A percentile compares a stretch with the other conserved stretches of the same genome.
Evolutionary conservation across 2,113 vertebrate species (phyloP).

Genomic region (Lycaon pictus): DNA sequence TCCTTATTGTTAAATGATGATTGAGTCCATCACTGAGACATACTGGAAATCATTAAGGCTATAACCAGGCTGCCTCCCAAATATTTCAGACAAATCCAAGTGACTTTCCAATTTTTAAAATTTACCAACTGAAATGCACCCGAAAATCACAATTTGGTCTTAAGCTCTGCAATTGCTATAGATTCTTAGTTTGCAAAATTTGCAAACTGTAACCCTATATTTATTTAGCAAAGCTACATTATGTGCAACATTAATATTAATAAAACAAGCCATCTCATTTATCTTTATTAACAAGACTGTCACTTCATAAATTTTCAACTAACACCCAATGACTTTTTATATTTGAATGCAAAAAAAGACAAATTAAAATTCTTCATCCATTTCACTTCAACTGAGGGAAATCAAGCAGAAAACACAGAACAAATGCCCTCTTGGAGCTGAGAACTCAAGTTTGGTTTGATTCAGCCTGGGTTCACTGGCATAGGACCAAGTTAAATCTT

Average conservation of each 20-base stretch:
- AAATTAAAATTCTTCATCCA: slow-evolving; percentile 79
- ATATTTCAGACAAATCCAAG: slow-evolving; percentile 54
- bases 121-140: slow-evolving; percentile 57
- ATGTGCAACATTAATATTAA: slow-evolving; percentile 82
- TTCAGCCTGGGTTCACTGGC: slow-evolving; percentile 13
- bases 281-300: slow-evolving; percentile 81
- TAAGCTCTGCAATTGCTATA: slow-evolving; percentile 23
- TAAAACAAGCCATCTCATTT: slow-evolving; percentile 80
- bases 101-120: slow-evolving; percentile 19
- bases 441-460: slow-evolving; percentile 56
- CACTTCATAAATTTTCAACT: slow-evolving; percentile 83
- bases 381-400: slow-evolving; percentile 70
- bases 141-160: slow-evolving; percentile 48
- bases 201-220: slow-evolving; percentile 68
- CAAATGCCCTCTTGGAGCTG: slow-evolving; percentile 35
- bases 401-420: slow-evolving; percentile 73
- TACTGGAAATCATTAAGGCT: slow-evolving; percentile 32
- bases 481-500: slow-evolving; percentile 67
- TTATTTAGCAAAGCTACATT: slow-evolving; percentile 76
- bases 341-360: slow-evolving; percentile 78
- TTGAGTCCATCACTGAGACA: slow-evolving; percentile 14
- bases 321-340: slow-evolving; percentile 73
- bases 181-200: slow-evolving; percentile 63
- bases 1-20: slow-evolving; percentile 20
- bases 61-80: background rate